These are phyloP conservation scores for Acleris emargana DNA, from an alignment of 2,888 invertebrate species.

Conservation along the genomic window DNA sequence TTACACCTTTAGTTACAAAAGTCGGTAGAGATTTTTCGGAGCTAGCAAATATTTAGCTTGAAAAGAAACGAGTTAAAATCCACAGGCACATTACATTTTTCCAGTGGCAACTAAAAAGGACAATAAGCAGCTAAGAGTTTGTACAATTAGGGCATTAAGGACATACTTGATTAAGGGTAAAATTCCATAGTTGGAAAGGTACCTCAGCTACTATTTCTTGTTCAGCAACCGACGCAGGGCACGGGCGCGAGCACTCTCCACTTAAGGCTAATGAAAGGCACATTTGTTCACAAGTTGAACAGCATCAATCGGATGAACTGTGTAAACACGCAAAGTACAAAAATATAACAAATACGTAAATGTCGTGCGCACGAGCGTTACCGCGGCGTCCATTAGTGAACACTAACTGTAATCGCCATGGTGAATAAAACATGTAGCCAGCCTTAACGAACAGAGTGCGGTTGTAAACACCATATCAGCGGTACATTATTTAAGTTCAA, in stretches of 20 bases:
- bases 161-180: too few relatives aligned
- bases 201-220: too few relatives aligned
- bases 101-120: neutral
- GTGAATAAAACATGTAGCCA: constrained; percentile 7
- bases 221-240: too few relatives aligned
- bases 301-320: constrained; percentile 14
- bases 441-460: constrained; percentile 13
- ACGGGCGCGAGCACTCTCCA: neutral
- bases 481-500: constrained; percentile 11
- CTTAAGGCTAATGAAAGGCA: constrained; percentile 35
- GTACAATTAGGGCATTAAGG: too few relatives aligned
- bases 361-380: constrained; percentile 11
- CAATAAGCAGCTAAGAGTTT: too few relatives aligned
- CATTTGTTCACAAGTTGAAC: constrained; percentile 25
- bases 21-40: too few relatives aligned
- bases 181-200: too few relatives aligned
- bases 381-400: constrained; percentile 6
- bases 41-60: too few relatives aligned
- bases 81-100: neutral
- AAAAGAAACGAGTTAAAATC: too few relatives aligned
- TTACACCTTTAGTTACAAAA: too few relatives aligned
- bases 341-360: constrained; percentile 16
- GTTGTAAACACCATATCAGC: constrained; percentile 17
- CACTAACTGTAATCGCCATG: constrained; percentile 6
- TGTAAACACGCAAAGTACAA: constrained; percentile 5